Evolutionary conservation across 1,140 invertebrate genomes (phyloP).

Genomic region (Uloborus diversus): DNA sequence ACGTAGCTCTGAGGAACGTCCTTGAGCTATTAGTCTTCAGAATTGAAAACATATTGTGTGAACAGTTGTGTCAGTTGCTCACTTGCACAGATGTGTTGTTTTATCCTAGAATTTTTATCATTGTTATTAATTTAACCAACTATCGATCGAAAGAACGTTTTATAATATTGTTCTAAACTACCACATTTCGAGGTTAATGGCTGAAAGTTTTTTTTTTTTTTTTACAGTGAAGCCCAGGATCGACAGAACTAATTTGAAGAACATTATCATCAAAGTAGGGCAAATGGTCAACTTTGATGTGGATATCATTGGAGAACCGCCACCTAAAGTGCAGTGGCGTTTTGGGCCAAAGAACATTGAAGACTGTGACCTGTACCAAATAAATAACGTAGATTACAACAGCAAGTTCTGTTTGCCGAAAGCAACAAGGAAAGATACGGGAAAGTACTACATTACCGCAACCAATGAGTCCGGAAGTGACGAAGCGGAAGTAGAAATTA

Average conservation of each 20-base stretch:
- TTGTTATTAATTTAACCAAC: background rate
- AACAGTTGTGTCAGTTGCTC: background rate
- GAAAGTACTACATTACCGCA: conserved; percentile 87
- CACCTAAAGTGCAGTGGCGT: conserved; percentile 89
- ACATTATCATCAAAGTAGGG: conserved; percentile 86
- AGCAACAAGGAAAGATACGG: conserved; percentile 81
- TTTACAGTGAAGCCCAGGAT: conserved; percentile 89
- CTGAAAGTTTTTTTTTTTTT: conserved; percentile 60
- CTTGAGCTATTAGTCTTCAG: no score
- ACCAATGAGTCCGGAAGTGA: conserved; percentile 94
- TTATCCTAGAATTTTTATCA: no score
- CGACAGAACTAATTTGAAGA: conserved; percentile 88
- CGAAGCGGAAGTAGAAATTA: conserved; percentile 89
- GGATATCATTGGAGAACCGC: conserved; percentile 92
- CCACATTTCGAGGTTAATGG: no score
- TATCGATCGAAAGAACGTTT: conserved; percentile 72
- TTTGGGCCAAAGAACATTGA: conserved; percentile 75
- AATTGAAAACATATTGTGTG: background rate
- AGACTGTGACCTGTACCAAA: conserved; percentile 62
- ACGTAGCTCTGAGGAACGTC: no score
- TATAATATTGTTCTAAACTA: conserved; percentile 81
- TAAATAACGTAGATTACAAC: conserved; percentile 92
- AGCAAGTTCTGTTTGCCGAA: conserved; percentile 87
- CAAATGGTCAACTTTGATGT: conserved; percentile 89
- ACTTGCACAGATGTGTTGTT: no score